Base-by-base conservation (phyloP, 2,888 invertebrate species). In the Desoria tigrina region DNA sequence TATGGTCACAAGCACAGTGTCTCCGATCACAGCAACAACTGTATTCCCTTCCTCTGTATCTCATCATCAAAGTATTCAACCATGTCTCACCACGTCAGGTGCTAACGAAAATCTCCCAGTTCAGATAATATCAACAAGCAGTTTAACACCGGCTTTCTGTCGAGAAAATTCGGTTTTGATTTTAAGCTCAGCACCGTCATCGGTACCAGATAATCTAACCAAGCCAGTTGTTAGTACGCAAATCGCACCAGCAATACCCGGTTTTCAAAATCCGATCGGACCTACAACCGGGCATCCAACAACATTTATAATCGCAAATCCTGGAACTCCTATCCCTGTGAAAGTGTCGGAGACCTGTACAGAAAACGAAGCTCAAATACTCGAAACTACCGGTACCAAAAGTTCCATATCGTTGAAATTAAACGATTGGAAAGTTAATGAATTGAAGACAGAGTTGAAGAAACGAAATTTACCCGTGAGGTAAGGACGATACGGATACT, bases 361-460 rank as follows among this genome's bases (percentile, higher is more conserved):
- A 9, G n/a, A 45, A 11, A 45, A 18, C 16, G 16, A 18, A 45
- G 16, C 16, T 45, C 16, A 45, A 21, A 6, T n/a, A n/a, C n/a
- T n/a, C n/a, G n/a, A n/a, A n/a, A n/a, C n/a, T n/a, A n/a, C n/a
- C n/a, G n/a, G n/a, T n/a, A n/a, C n/a, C n/a, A n/a, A n/a, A n/a
- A n/a, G n/a, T n/a, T n/a, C n/a, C n/a, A n/a, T n/a, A n/a, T n/a
- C n/a, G n/a, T n/a, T 18, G 9, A 68, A 69, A 51, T 66, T 74
- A 26, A 74, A 69, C 42, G 76, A 76, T n/a, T 76, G 74, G 75
- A 76, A 76, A 67, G 96, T 92, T 61, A 93, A 92, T 69, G 96
- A 97, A 79, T 84, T 97, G 74, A 94, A 95, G 80, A 90, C 90
- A 64, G 96, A 97, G 80, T 86, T 96, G 77, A 97, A 96, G 81